Base-by-base conservation (phyloP, 2,888 invertebrate genomes). In the Ormyrus pomaceus region DNA sequence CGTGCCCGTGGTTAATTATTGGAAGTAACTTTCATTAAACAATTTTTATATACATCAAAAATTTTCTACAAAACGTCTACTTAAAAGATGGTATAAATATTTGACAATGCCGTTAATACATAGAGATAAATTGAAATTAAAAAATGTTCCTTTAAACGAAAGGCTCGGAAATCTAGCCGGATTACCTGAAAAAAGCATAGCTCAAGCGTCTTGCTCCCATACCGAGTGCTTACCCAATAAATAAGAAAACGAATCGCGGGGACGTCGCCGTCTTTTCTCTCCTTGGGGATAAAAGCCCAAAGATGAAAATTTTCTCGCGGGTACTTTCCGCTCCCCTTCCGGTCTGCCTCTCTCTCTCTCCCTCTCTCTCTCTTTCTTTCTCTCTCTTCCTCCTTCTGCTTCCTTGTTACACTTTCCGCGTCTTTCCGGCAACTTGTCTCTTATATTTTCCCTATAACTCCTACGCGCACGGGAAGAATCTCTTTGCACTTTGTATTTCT, bases 401-500 rank as follows among this genome's bases (percentile, higher is more conserved):
- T 34, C 8, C 58, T 65, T 55, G 65, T 74, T 64, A 56, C 65
- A 48, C 64, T 78, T 78, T 59, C 51, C 65, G 34, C 53, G 55
- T 50, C 45, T 64, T 69, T 64, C 69, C 71, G 64, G 64, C 55
- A 70, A 69, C 77, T 69, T 70, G 70, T 64, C 70, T 70, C 69
- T 70, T 71, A 70, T 64, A 74, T 74, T 74, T 74, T 70, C 50
- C 51, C 71, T 48, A 59, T 58, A 74, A 79, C 45, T 53, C 71
- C n/a, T 10, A 9, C 51, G 5, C 50, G 34, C 56, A 61, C 76
- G 34, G 58, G 73, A 56, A 77, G 77, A 79, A 72, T 70, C 62
- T 78, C 76, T 81, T 78, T 77, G 82, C 83, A 82, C 81, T 83
- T 84, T 84, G 82, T 82, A 34, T 81, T 83, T 85, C 84, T 83